Conservation (phyloP, 2,113 vertebrate species). For the Butorides virescens region DNA sequence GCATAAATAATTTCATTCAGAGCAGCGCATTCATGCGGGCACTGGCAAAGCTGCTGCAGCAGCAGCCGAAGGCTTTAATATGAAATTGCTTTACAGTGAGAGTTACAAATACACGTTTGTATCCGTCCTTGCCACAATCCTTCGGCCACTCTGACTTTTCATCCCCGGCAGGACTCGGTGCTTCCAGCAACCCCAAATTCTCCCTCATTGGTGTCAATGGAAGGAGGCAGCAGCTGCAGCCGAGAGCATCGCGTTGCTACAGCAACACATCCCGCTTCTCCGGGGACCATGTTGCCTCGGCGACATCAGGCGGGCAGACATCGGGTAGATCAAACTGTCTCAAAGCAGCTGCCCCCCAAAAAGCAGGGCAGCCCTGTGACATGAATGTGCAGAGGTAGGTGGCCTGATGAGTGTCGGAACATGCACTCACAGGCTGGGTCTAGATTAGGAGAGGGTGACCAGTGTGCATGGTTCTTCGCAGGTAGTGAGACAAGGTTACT, state of each 20-base stretch:
- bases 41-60: not conserved
- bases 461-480: accelerated
- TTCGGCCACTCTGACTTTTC: not conserved
- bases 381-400: accelerated
- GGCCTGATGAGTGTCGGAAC: accelerated
- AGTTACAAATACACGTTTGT: not conserved
- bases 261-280: constrained; percentile 38
- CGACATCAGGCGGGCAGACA: not conserved
- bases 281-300: constrained; percentile 47
- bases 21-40: not conserved
- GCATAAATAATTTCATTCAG: constrained; percentile 39
- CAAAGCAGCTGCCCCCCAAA: not conserved
- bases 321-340: not conserved
- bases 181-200: not conserved
- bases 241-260: constrained; percentile 17
- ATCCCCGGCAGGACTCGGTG: not conserved
- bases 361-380: not conserved
- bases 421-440: not conserved
- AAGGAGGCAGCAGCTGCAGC: not conserved
- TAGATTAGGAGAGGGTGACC: not conserved
- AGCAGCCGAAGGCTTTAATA: not conserved
- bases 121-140: not conserved
- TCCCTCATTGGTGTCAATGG: not conserved
- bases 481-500: not conserved
- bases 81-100: not conserved